Evolutionary conservation across 1,140 invertebrate species (phyloP).

Genomic region (Pachypeltis micranthus): DNA sequence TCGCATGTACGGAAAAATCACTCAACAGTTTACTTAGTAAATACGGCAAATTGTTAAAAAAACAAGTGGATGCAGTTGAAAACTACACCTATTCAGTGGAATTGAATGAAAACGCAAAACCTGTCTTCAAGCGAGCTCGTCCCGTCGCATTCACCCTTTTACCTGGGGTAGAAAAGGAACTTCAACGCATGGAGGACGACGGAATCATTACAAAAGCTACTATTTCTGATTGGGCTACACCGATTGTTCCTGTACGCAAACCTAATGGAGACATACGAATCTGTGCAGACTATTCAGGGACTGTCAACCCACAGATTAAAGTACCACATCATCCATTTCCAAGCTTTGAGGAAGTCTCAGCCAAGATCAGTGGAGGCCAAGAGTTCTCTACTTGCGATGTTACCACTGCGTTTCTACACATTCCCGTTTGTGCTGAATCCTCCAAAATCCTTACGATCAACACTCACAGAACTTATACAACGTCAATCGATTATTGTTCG

Average conservation of each 20-base stretch:
- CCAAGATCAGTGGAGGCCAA: not conserved
- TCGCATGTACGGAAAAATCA: not conserved
- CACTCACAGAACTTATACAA: not conserved
- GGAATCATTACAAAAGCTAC: conserved; percentile 34
- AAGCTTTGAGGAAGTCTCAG: not conserved
- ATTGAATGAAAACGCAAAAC: not conserved
- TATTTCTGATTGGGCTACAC: conserved; percentile 39
- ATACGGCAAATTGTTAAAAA: not conserved
- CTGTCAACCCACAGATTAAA: conserved; percentile 30
- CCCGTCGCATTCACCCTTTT: not conserved
- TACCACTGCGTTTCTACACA: not conserved
- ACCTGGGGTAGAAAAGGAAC: conserved; percentile 24
- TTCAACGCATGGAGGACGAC: conserved; percentile 30
- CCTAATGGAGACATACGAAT: conserved; percentile 35
- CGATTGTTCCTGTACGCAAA: conserved; percentile 39
- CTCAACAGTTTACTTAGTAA: not conserved
- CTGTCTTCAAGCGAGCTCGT: not conserved
- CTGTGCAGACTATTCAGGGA: conserved; percentile 39
- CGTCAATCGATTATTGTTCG: not conserved
- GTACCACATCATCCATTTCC: not conserved
- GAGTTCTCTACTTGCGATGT: not conserved
- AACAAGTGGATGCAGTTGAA: not conserved
- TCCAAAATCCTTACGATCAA: not conserved
- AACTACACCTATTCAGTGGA: not conserved
- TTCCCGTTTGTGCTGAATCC: not conserved